Base-by-base conservation (phyloP, 1,140 invertebrate species). In the Hylaeus anthracinus region DNA sequence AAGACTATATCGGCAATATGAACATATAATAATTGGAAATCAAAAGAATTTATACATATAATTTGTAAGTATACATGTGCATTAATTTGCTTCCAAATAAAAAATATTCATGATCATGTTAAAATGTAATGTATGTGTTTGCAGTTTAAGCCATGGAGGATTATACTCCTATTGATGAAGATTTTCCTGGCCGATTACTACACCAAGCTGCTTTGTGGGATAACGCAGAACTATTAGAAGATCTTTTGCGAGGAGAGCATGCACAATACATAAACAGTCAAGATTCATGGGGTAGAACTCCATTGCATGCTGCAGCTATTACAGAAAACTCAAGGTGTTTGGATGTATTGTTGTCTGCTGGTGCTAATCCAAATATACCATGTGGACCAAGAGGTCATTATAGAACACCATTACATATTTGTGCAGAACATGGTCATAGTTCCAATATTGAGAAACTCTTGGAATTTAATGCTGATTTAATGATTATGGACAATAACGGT, bases 171-270 rank as follows among this genome's bases (percentile, higher is more conserved):
- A 96, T 96, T 88, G 96, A 97, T 84, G 96, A 97, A 90, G 96
- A 97, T 90, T 97, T 97, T 91, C 96, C 96, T 79, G 97, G 96
- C 8, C 94, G 96, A 72, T 90, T 97, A 15, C 90, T 97, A 39
- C 97, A 97, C 86, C 97, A 97, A 95, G 97, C 97, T 26, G 97
- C 97, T 4, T 91, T 98, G 39, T 99, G 97, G 97, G 97, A 98
- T 92, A 98, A 98, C 91, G 95, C 96, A 12, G 98, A 98, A 88
- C 94, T 98, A 1, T 93, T 98, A 45, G 95, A 96, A 90, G 98
- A 98, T 93, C 92, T 99, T 53, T 88, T 99, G 3, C 94, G 95
- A 72, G 97, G 96, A 2, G 96, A 96, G 51, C 94, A 96, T 85
- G 91, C 95, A 45, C 91, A 93, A n/a, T 95, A 95, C 65, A 95